Evolutionary conservation across 2,888 invertebrate genomes (phyloP), one percentile per base, ranked within the genome.

Genomic region (Macaria liturata): DNA sequence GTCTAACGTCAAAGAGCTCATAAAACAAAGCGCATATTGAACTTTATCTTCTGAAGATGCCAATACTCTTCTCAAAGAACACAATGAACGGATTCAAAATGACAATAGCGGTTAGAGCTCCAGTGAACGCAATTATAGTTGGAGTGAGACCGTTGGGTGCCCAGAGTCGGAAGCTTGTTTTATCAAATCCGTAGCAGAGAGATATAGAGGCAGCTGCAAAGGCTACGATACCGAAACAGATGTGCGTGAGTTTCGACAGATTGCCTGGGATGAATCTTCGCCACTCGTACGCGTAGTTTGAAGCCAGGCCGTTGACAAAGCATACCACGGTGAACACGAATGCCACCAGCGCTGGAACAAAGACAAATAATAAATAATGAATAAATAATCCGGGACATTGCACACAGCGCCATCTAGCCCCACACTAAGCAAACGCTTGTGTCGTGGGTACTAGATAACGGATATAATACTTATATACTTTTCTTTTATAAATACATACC

Each of bases 131-230:
- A 9, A 86, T 81, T 8, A 78, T 53, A 0, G 79, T 68, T 3
- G 70, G 54, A 1, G 81, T 61, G 0, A 82, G 62, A 0, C 61
- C 66, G 5, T 64, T 51, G 0, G 70, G 59, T 0, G 78, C 72
- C 85, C 83, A 86, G 39, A 45, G 68, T 46, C 70, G 77, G 57
- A 87, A 87, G 7, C 45, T 54, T 9, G 4, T 32, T 54, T 83
- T 86, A 45, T 83, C 75, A 40, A 81, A 75, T 4, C 84, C 87
- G 39, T 80, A 78, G 69, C 82, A 82, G 31, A 87, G 78, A 32
- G 65, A 62, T 46, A 82, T 69, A 8, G 72, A 68, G 3, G 87
- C 73, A 2, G 78, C 66, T 5, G 66, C 61, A 48, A 84, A 86
- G 31, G 78, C 80, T 0, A 81, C 75, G 20, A 69, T 71, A 1